Evolutionary conservation across 35 echinoderm and acorn worm species (phyloP).

Genomic region (Diadema setosum): DNA sequence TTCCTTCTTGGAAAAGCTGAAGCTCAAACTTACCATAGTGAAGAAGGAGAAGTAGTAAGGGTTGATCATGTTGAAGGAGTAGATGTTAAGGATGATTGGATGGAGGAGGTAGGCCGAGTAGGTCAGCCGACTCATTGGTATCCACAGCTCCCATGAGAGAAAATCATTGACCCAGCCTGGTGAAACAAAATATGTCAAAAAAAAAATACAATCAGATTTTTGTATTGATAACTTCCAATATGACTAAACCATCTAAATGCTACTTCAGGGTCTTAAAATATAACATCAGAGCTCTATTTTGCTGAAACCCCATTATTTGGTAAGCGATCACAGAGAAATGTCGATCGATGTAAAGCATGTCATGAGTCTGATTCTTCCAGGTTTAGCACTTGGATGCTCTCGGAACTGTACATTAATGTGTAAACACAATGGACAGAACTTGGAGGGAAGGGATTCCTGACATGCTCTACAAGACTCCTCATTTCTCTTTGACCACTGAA

Average conservation of each 20-base stretch:
- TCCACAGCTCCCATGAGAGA: conserved; percentile 68
- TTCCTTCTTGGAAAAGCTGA: neutral
- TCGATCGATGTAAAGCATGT: no score
- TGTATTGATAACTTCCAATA: no score
- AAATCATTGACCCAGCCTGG: conserved; percentile 73
- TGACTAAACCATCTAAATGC: no score
- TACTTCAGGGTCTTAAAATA: no score
- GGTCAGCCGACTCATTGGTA: conserved; percentile 63
- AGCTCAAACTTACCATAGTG: conserved; percentile 12
- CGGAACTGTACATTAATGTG: no score
- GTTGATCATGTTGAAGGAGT: neutral
- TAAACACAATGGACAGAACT: no score
- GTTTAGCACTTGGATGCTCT: no score
- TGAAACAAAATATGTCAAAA: neutral
- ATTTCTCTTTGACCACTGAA: no score
- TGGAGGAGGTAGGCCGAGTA: conserved; percentile 85
- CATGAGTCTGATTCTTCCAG: no score
- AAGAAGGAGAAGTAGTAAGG: neutral
- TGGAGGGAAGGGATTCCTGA: no score
- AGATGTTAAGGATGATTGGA: conserved; percentile 58
- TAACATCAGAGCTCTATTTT: no score
- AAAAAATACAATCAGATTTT: neutral
- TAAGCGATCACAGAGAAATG: neutral
- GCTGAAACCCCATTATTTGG: neutral
- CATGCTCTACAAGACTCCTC: no score